Conservation (phyloP, 2,113 vertebrate genomes). For the Brachirus orientalis region DNA sequence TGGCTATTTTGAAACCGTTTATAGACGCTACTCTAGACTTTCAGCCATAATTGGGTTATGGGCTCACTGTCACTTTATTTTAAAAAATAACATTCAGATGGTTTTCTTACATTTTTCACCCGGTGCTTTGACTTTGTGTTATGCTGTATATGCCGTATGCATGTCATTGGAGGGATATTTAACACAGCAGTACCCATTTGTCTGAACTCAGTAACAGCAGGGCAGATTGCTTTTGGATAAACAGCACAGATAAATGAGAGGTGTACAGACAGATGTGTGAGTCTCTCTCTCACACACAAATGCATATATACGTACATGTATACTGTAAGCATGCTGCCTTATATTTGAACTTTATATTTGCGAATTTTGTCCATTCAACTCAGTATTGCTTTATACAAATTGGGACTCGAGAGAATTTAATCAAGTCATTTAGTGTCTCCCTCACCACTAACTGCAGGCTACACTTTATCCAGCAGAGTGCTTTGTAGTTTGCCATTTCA, state of each 20-base stretch:
- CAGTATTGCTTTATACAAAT: conserved; percentile 58
- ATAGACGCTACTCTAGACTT: conserved; percentile 14
- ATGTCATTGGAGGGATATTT: conserved; percentile 31
- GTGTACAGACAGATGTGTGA: conserved; percentile 18
- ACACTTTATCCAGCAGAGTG: conserved; percentile 68
- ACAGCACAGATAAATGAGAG: conserved; percentile 44
- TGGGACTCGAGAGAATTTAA: conserved; percentile 63
- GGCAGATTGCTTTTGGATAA: conserved; percentile 46
- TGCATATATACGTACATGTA: too few relatives aligned
- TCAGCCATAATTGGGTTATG: conserved; percentile 44
- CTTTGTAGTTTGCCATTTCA: conserved; percentile 73
- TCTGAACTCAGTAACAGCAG: conserved; percentile 35
- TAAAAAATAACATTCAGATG: conserved; percentile 36
- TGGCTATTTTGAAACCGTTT: background rate
- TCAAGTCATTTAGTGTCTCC: conserved; percentile 71
- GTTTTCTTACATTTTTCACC: conserved; percentile 31
- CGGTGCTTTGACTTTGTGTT: background rate
- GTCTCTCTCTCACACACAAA: background rate
- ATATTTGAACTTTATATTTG: conserved; percentile 39
- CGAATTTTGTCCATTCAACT: conserved; percentile 44
- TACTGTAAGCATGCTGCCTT: background rate
- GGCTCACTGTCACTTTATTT: conserved; percentile 44
- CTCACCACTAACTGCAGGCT: conserved; percentile 66
- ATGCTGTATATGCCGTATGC: background rate
- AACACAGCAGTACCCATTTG: conserved; percentile 26